Evolutionary conservation across 2,888 invertebrate species (phyloP).

Genomic region (Pseudococcus viburni): DNA sequence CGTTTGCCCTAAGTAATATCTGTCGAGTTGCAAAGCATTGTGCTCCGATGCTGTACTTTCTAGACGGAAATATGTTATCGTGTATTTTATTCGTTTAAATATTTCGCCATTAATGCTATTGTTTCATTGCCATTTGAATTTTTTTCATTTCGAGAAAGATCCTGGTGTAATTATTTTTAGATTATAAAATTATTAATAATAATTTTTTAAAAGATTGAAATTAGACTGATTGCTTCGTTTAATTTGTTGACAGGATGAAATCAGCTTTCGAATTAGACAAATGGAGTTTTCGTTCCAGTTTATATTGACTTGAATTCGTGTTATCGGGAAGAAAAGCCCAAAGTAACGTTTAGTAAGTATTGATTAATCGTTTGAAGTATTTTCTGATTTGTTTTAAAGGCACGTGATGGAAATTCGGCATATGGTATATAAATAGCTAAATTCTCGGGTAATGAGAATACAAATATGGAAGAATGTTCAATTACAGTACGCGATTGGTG

Average conservation of each 20-base stretch:
- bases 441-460: constrained; percentile 18
- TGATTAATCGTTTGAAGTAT: neutral
- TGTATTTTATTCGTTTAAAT: neutral
- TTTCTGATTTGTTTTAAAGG: constrained; percentile 1
- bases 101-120: neutral
- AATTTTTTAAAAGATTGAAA: neutral
- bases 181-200: neutral
- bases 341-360: neutral
- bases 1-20: constrained; percentile 14
- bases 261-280: neutral
- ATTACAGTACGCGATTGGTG: constrained; percentile 40
- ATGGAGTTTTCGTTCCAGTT: neutral
- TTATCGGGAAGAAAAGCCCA: neutral
- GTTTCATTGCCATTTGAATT: neutral
- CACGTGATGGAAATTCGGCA: constrained; percentile 7
- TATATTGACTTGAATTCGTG: neutral
- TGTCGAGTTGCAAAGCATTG: neutral
- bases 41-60: neutral
- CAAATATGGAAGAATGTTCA: constrained; percentile 49
- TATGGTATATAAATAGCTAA: neutral
- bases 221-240: neutral
- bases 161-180: neutral
- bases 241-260: neutral
- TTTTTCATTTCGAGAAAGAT: neutral
- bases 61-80: neutral